Evolutionary conservation across 2,113 vertebrate species (phyloP).

Genomic region (Anolis sagrei): DNA sequence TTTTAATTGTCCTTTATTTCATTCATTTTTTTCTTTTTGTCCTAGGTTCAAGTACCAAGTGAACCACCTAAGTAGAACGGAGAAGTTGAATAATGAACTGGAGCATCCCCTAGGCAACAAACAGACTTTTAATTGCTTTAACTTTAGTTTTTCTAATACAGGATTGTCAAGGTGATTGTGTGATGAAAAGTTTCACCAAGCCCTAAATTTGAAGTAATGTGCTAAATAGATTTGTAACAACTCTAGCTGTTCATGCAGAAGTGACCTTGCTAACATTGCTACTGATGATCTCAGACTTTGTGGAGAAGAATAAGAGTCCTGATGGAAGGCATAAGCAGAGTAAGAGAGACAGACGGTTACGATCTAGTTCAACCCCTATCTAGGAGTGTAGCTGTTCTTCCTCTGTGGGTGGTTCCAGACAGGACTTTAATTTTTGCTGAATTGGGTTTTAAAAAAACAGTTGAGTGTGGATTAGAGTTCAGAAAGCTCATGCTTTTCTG

Average conservation of each 20-base stretch:
- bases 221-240: slow-evolving; percentile 42
- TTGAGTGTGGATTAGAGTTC: too few relatives aligned
- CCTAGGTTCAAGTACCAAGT: slow-evolving; percentile 57
- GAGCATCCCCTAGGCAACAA: slow-evolving; percentile 69
- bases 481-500: too few relatives aligned
- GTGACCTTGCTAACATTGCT: slow-evolving; percentile 2
- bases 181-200: slow-evolving; percentile 46
- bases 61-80: slow-evolving; percentile 61
- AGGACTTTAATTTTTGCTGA: too few relatives aligned
- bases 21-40: slow-evolving; percentile 37
- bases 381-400: background rate
- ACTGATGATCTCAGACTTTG: background rate
- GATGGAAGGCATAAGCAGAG: background rate
- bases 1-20: slow-evolving; percentile 20
- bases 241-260: background rate
- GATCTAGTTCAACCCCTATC: background rate
- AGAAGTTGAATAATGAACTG: slow-evolving; percentile 71
- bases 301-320: too few relatives aligned
- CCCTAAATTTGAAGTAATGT: slow-evolving; percentile 47
- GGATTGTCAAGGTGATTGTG: slow-evolving; percentile 54
- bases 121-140: slow-evolving; percentile 69
- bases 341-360: background rate
- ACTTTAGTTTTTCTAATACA: slow-evolving; percentile 64
- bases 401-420: background rate
- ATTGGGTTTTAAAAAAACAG: too few relatives aligned